Conservation (phyloP, 2,113 vertebrate genomes). For the Bufo bufo region DNA sequence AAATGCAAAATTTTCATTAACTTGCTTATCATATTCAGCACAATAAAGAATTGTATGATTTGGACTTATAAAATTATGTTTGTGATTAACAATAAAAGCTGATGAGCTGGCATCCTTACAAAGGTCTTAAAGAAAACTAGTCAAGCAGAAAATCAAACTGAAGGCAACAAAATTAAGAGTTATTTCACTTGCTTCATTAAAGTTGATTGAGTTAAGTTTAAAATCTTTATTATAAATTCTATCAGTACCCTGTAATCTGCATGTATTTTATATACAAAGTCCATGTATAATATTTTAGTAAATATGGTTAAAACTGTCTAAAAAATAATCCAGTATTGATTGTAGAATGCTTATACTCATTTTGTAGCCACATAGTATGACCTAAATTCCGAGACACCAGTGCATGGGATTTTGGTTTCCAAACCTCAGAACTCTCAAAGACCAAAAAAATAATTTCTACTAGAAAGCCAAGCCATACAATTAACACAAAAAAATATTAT, state of each 20-base stretch:
- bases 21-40: conserved; percentile 73
- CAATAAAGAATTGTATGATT: conserved; percentile 68
- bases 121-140: conserved; percentile 68
- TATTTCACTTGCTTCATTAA: conserved; percentile 71
- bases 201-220: conserved; percentile 65
- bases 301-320: background rate
- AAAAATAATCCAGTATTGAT: background rate
- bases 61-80: conserved; percentile 73
- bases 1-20: conserved; percentile 52
- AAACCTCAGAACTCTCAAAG: background rate
- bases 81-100: conserved; percentile 78
- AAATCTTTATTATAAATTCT: conserved; percentile 61
- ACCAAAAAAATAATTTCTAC: too few relatives aligned
- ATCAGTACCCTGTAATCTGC: background rate
- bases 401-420: background rate
- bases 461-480: too few relatives aligned
- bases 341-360: background rate
- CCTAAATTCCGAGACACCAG: background rate
- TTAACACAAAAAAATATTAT: too few relatives aligned
- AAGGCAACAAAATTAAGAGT: conserved; percentile 77
- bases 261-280: background rate
- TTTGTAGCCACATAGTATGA: background rate
- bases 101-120: conserved; percentile 76
- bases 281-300: background rate
- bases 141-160: conserved; percentile 79